These are phyloP conservation scores for Rhagoletis zephyria DNA, from an alignment of 1,140 invertebrate species.

Conservation along the genomic window DNA sequence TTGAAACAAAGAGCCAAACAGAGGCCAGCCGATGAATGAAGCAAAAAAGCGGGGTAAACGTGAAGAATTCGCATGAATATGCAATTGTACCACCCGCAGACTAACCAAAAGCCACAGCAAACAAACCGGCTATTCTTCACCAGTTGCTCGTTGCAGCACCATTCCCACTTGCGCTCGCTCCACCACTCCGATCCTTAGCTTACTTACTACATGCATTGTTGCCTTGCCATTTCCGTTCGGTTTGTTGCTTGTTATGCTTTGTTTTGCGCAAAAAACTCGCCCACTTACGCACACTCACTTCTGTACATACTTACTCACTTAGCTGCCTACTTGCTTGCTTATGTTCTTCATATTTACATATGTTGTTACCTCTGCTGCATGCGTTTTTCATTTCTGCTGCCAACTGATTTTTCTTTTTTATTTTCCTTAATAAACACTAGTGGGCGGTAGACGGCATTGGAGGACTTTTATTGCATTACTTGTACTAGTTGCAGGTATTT, in stretches of 20 bases:
- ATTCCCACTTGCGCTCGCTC: neutral
- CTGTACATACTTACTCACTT: neutral
- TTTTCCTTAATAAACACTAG: neutral
- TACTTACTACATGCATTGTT: neutral
- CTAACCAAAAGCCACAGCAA: neutral
- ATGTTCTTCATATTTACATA: neutral
- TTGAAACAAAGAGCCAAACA: neutral
- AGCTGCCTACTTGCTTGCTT: neutral
- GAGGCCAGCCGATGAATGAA: neutral
- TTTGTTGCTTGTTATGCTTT: slow-evolving; percentile 7
- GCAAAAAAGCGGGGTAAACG: neutral
- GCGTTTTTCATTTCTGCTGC: neutral
- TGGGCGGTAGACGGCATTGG: neutral
- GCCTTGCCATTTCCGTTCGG: slow-evolving; percentile 33
- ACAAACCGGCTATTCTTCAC: neutral
- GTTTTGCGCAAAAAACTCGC: neutral
- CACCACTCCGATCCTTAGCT: neutral
- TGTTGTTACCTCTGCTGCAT: slow-evolving; percentile 11
- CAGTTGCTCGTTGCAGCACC: neutral
- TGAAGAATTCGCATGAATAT: neutral
- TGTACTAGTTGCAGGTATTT: neutral
- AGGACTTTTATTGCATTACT: neutral
- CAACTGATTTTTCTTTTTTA: neutral
- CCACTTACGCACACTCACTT: neutral
- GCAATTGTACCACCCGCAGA: neutral